phyloP scores from a whole-genome alignment of 2,113 vertebrate genomes.

The Colius striatus region DNA sequence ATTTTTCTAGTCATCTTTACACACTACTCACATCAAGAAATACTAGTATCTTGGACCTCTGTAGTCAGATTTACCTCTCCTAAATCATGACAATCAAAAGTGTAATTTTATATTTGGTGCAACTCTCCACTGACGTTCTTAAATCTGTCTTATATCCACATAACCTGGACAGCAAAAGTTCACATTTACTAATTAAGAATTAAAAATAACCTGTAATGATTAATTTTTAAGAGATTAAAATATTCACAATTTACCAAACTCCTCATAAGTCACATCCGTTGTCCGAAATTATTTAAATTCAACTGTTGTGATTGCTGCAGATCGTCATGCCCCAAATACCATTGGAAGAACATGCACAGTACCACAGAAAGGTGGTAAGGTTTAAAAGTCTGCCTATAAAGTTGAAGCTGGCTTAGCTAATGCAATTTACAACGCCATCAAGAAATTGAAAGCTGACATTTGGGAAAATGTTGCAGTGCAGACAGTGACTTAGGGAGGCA shows the following conservation, averaged over 20 bases:
- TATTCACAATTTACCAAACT: neutral
- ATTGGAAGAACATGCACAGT: accelerated
- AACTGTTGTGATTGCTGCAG: neutral
- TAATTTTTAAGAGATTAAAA: neutral
- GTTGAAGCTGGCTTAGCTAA: neutral
- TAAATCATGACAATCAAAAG: neutral
- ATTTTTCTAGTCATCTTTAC: neutral
- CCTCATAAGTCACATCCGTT: neutral
- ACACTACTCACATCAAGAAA: neutral
- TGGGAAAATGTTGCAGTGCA: neutral
- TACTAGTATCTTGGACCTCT: neutral
- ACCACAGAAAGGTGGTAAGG: accelerated
- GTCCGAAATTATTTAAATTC: neutral
- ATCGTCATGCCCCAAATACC: neutral
- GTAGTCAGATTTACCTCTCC: neutral
- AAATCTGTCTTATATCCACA: neutral
- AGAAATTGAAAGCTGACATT: neutral
- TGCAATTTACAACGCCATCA: neutral
- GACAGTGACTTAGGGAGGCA: neutral
- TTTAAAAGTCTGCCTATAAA: neutral
- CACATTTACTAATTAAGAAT: neutral
- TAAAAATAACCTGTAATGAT: neutral
- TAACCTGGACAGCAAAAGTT: neutral
- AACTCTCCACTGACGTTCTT: neutral
- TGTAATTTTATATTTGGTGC: neutral